Evolutionary conservation across 1,140 invertebrate species (phyloP).

Genomic region (Leptinotarsa defecta): DNA sequence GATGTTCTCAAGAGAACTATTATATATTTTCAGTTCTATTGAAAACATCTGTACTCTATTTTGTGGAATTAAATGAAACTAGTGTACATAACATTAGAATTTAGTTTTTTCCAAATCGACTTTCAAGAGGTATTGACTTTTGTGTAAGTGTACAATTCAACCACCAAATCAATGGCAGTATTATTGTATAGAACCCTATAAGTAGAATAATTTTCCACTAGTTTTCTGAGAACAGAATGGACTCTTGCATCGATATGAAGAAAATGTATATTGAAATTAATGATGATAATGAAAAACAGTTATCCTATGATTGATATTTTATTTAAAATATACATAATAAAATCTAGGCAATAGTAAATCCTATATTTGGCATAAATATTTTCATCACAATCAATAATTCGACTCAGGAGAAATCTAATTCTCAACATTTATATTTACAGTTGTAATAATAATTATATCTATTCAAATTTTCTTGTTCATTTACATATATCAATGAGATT

Average conservation of each 20-base stretch:
- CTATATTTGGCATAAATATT: slow-evolving; percentile 54
- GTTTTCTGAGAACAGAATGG: too few species aligned
- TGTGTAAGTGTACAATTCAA: too few species aligned
- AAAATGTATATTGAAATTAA: background rate
- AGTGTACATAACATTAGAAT: too few species aligned
- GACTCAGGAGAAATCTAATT: slow-evolving; percentile 43
- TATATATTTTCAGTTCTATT: too few species aligned
- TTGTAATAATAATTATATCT: background rate
- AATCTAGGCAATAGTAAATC: slow-evolving; percentile 54
- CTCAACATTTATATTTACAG: slow-evolving; percentile 3
- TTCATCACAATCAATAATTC: slow-evolving; percentile 57
- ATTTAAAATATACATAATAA: slow-evolving; percentile 58
- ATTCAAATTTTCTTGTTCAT: slow-evolving; percentile 4
- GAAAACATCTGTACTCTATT: too few species aligned
- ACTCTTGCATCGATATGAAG: background rate
- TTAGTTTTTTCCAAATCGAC: too few species aligned
- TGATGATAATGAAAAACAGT: background rate
- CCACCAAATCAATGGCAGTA: too few species aligned
- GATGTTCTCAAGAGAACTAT: too few species aligned
- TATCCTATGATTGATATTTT: slow-evolving; percentile 40
- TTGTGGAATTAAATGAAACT: too few species aligned
- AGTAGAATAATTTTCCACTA: too few species aligned
- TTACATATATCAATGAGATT: slow-evolving; percentile 12
- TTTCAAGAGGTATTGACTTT: too few species aligned
- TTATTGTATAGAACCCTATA: too few species aligned